Conservation (phyloP, 1,140 invertebrate species). For the Rhopalosiphum padi region DNA sequence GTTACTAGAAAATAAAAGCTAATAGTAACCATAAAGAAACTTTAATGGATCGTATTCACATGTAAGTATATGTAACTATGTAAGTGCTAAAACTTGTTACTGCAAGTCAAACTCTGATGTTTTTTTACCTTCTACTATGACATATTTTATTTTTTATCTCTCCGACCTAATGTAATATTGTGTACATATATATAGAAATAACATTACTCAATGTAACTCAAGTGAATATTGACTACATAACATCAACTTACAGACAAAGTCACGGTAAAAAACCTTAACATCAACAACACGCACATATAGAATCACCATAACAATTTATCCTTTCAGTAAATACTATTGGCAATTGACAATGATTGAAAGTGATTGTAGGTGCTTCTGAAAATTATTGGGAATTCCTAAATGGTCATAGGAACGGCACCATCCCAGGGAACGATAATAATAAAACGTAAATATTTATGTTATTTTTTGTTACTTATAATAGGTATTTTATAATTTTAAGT, state of each 20-base stretch:
- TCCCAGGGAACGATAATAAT: neutral
- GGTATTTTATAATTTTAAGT: too few relatives aligned
- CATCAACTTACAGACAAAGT: neutral
- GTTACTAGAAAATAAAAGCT: neutral
- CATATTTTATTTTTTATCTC: neutral
- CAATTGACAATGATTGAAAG: neutral
- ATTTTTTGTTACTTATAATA: too few relatives aligned
- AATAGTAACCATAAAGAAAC: neutral
- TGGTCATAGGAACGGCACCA: neutral
- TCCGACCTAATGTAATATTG: neutral
- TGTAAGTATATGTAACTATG: neutral
- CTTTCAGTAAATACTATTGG: neutral
- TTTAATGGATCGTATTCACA: slow-evolving; percentile 17
- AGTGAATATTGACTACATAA: slow-evolving; percentile 6
- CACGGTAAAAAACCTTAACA: slow-evolving; percentile 17
- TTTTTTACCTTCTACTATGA: slow-evolving; percentile 4
- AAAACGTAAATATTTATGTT: too few relatives aligned
- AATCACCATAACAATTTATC: neutral
- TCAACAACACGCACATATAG: neutral
- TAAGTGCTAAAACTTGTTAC: slow-evolving; percentile 47
- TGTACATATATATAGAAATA: neutral
- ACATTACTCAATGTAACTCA: slow-evolving; percentile 6
- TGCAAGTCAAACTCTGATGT: slow-evolving; percentile 1
- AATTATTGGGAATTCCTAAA: neutral
- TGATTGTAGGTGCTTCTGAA: neutral